Base-by-base conservation (phyloP, 1,140 invertebrate genomes). In the Formica selysi region DNA sequence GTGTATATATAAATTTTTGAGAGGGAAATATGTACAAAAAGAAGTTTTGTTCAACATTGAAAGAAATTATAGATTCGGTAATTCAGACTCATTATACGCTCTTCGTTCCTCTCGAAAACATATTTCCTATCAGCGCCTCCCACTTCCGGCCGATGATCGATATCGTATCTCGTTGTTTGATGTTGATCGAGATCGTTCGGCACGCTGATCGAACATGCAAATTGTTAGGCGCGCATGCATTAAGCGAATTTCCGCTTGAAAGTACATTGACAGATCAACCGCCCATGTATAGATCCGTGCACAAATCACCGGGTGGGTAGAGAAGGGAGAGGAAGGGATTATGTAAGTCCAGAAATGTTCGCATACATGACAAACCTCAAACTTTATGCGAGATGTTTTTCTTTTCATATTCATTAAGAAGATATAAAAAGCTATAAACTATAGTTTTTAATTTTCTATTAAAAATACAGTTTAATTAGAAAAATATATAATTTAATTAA, bases 251-350 rank as follows among this genome's bases (percentile, higher is more conserved):
- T 90, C 90, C 85, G 85, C 86, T 80, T 64, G 89, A 85, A 89
- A 86, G 86, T 86, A 57, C 83, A 87, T 88, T 87, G 90, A 91
- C 86, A 85, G 90, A 91, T 91, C 85, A 88, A 11, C 74, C 84
- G 83, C 44, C 61, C 59, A 48, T 76, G 78, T 67, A 81, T 78
- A 48, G 48, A 74, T 70, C 57, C 32, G 87, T 51, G 80, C 83
- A 41, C 32, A 76, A 90, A 83, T 73, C 70, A 83, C 61, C 86
- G 83, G 89, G 85, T 79, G 79, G 57, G 68, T 48, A 70, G 48
- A 51, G 48, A 16, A 51, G 48, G 48, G 44, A 16, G 44, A 48
- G 44, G 44, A 11, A 48, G 13, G 13, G 48, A 86, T 92, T 92
- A 92, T 79, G 86, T 92, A 92, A 92, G 84, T 48, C 74, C 44